phyloP scores from a whole-genome alignment of 2,797 vertebrate species.

The Falco rusticolus region DNA sequence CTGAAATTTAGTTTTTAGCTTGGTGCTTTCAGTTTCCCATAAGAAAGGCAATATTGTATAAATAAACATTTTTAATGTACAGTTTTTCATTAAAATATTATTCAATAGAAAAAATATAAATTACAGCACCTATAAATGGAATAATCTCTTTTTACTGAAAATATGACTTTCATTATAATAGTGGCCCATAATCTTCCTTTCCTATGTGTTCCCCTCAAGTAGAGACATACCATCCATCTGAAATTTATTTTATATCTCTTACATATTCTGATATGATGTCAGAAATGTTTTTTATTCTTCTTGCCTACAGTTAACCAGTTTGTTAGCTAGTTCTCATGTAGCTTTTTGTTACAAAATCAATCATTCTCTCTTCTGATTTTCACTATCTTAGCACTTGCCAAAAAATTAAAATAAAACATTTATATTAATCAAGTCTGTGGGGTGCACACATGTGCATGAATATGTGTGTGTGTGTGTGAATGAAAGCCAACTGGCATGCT shows the following conservation, averaged over 20 bases:
- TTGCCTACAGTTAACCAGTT: not conserved
- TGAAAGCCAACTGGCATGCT: not conserved
- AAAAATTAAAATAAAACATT: not conserved
- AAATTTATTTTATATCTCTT: not conserved
- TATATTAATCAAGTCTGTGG: not conserved
- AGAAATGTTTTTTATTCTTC: not conserved
- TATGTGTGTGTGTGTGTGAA: not conserved
- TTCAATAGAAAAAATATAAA: not conserved
- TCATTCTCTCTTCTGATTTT: not conserved
- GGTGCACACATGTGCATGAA: accelerated
- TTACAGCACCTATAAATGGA: not conserved
- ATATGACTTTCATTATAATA: not conserved
- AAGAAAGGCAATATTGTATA: not conserved
- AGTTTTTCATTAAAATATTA: not conserved
- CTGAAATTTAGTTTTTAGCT: not conserved
- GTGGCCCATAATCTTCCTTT: not conserved
- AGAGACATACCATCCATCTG: not conserved
- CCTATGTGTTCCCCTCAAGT: not conserved
- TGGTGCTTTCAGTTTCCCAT: not conserved
- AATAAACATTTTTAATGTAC: not conserved
- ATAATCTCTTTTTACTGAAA: not conserved
- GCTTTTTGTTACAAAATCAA: not conserved
- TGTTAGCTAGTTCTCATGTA: not conserved
- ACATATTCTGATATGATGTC: not conserved
- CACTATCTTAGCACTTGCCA: not conserved